Conservation (phyloP, 2,888 invertebrate species). For the Conomelus anceps region DNA sequence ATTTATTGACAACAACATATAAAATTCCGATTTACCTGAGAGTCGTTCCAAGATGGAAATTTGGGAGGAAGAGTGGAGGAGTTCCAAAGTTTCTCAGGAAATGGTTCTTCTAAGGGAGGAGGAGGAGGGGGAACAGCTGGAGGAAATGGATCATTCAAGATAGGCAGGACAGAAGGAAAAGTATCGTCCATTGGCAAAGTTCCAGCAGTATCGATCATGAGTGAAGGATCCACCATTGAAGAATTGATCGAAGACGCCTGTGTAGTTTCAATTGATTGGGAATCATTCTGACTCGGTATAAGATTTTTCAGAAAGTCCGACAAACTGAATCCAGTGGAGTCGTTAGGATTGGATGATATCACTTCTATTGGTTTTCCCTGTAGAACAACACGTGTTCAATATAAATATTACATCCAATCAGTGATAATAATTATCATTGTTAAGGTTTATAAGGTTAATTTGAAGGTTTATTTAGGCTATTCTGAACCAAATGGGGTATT, state of each 20-base stretch:
- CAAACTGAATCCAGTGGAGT: conserved; percentile 48
- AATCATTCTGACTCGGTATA: conserved; percentile 40
- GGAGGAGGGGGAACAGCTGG: conserved; percentile 41
- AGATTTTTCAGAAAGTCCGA: conserved; percentile 53
- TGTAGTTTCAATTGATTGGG: conserved; percentile 32
- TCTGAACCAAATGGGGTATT: not conserved
- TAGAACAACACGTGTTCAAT: conserved; percentile 27
- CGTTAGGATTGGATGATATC: conserved; percentile 43
- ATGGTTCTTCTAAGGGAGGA: conserved; percentile 38
- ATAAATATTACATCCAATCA: not conserved
- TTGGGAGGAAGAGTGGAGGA: conserved; percentile 40
- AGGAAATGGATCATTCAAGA: conserved; percentile 25
- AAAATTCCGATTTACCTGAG: not conserved
- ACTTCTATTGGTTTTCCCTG: conserved; percentile 50
- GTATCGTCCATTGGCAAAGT: conserved; percentile 39
- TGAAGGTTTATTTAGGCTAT: no score
- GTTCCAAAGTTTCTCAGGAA: conserved; percentile 1
- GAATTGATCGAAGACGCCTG: conserved; percentile 22
- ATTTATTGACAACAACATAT: not conserved
- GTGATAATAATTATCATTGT: no score
- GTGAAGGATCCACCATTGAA: conserved; percentile 45
- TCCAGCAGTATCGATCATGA: conserved; percentile 45
- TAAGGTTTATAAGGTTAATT: no score
- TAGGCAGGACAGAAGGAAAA: conserved; percentile 15
- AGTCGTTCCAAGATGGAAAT: conserved; percentile 42